phyloP scores from a whole-genome alignment of 2,888 invertebrate species.

The Eupithecia vulgata region DNA sequence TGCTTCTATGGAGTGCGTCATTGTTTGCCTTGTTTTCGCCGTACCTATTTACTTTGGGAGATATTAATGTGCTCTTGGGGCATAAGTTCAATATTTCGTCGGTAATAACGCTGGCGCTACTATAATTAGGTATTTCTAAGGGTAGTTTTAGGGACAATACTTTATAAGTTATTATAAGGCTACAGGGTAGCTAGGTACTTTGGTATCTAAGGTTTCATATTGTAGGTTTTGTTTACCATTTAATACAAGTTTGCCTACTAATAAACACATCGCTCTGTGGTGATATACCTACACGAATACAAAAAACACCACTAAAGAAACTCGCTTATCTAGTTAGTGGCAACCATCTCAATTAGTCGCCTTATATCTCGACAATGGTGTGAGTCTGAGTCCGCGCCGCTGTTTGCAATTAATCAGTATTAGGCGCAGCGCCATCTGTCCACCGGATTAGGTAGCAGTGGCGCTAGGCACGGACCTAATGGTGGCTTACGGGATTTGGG shows the following conservation, averaged over 20 bases:
- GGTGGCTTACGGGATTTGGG: conserved; percentile 32
- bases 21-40: conserved; percentile 12
- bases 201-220: too few relatives aligned
- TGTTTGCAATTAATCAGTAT: conserved; percentile 47
- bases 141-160: background rate
- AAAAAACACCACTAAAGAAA: background rate
- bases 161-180: background rate
- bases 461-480: conserved; percentile 34
- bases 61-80: conserved; percentile 9
- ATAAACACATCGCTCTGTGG: background rate
- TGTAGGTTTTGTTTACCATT: too few relatives aligned
- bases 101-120: background rate
- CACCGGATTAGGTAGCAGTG: conserved; percentile 42
- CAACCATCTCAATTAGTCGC: conserved; percentile 23
- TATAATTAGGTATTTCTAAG: background rate
- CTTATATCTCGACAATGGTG: conserved; percentile 29
- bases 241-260: too few relatives aligned
- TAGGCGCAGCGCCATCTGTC: conserved; percentile 45
- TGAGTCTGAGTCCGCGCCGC: conserved; percentile 23
- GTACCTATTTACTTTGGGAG: conserved; percentile 12
- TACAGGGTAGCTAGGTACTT: too few relatives aligned
- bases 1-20: conserved; percentile 13
- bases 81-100: conserved; percentile 7
- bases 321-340: background rate
- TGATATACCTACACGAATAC: background rate